Conservation (phyloP, 2,888 invertebrate genomes). For the Plutella xylostella region DNA sequence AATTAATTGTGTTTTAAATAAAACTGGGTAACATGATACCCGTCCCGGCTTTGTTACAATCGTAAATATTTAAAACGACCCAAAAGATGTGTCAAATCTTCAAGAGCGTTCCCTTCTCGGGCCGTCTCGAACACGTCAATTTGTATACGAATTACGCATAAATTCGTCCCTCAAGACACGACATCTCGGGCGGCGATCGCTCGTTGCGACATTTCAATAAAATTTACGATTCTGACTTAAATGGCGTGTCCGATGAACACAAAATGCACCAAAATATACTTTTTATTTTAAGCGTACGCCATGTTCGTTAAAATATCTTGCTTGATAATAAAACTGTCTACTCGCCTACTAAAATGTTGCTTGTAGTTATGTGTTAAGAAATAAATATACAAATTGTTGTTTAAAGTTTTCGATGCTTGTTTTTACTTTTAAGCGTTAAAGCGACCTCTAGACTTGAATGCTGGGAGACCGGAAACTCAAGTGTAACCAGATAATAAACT, state of each 20-base stretch:
- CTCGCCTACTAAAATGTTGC: conserved; percentile 24
- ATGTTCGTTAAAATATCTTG: conserved; percentile 65
- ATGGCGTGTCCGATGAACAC: conserved; percentile 62
- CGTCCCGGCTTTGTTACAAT: conserved; percentile 12
- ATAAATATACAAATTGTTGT: not conserved
- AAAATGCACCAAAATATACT: conserved; percentile 54
- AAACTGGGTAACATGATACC: conserved; percentile 2
- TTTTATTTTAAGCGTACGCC: conserved; percentile 57
- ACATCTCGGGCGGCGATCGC: conserved; percentile 65
- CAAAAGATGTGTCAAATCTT: conserved; percentile 58
- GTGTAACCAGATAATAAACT: too few species aligned
- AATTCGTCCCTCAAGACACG: conserved; percentile 66
- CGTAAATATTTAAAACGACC: conserved; percentile 28
- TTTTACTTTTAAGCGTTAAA: not conserved
- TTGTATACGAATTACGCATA: conserved; percentile 69
- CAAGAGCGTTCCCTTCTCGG: conserved; percentile 51
- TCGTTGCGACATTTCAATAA: conserved; percentile 67
- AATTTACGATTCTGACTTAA: conserved; percentile 69
- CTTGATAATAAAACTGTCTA: conserved; percentile 56
- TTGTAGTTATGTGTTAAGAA: not conserved
- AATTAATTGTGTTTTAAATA: not conserved
- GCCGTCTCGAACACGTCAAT: conserved; percentile 59
- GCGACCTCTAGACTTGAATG: too few species aligned
- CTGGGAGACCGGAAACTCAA: too few species aligned
- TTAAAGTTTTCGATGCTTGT: not conserved